A percentile compares a stretch with the other conserved stretches of the same genome.
Conservation (phyloP, 2,797 vertebrate genomes). For the Anguilla megastoma region DNA sequence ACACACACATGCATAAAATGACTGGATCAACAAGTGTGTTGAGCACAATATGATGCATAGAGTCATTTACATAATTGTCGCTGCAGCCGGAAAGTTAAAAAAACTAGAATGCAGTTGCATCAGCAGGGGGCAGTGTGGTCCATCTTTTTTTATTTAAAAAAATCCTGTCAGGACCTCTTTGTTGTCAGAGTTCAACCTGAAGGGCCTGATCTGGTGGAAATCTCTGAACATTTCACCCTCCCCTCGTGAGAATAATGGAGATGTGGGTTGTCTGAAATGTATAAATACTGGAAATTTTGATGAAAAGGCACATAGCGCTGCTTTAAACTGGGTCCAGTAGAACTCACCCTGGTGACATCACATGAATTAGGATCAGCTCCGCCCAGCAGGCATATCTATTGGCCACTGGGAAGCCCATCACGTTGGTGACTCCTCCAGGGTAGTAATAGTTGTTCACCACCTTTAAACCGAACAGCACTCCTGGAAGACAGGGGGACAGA, state of each 20-base stretch:
- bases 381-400: conserved; percentile 88
- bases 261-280: background rate
- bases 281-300: background rate
- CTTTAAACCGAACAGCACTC: conserved; percentile 94
- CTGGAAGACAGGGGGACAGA: conserved; percentile 65
- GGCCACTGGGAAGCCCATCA: conserved; percentile 79
- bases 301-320: no score
- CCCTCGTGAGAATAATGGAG: background rate
- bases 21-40: background rate
- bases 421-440: conserved; percentile 76
- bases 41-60: background rate
- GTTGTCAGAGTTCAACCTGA: background rate
- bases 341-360: conserved; percentile 86
- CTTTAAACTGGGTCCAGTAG: background rate
- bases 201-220: background rate
- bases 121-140: conserved; percentile 9
- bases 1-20: background rate
- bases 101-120: background rate
- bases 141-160: background rate
- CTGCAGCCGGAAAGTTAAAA: background rate
- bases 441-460: conserved; percentile 88
- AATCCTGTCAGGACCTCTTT: background rate
- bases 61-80: background rate
- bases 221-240: background rate
- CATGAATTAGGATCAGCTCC: conserved; percentile 88